These are phyloP conservation scores for Otolemur crassicaudatus DNA, from an alignment of 2,797 vertebrate species.

Conservation along the genomic window DNA sequence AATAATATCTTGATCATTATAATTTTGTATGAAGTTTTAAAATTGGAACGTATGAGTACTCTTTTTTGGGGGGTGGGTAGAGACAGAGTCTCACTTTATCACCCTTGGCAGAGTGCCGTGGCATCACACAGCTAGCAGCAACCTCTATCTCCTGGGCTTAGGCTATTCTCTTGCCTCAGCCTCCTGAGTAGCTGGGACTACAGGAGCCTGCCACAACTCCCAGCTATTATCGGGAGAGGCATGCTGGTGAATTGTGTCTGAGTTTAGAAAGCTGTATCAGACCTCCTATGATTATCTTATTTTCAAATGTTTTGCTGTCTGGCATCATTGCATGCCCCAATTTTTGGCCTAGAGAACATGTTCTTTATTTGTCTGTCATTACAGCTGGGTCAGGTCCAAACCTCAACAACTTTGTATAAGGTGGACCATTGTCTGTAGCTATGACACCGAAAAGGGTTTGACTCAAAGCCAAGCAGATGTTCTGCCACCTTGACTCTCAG, in stretches of 20 bases:
- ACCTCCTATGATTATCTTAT: neutral
- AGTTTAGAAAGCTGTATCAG: neutral
- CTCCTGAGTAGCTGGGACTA: too few relatives aligned
- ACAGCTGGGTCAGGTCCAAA: neutral
- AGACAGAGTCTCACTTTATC: too few relatives aligned
- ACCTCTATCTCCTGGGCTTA: too few relatives aligned
- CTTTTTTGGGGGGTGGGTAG: too few relatives aligned
- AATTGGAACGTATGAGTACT: neutral
- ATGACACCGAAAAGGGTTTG: neutral
- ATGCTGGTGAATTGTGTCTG: neutral
- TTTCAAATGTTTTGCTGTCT: neutral
- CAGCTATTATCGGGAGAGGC: neutral
- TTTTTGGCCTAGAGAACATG: neutral
- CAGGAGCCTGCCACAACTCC: too few relatives aligned
- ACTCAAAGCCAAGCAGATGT: neutral
- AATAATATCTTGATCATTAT: neutral
- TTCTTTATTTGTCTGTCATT: neutral
- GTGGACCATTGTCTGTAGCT: too few relatives aligned
- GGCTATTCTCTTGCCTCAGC: too few relatives aligned
- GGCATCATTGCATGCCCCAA: too few relatives aligned
- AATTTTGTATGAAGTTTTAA: neutral
- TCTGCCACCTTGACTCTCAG: neutral
- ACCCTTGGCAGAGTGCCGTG: too few relatives aligned
- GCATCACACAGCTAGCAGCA: too few relatives aligned
- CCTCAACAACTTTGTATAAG: neutral